Evolutionary conservation across 2,888 invertebrate genomes (phyloP).

Genomic region (Ochropleura leucogaster): DNA sequence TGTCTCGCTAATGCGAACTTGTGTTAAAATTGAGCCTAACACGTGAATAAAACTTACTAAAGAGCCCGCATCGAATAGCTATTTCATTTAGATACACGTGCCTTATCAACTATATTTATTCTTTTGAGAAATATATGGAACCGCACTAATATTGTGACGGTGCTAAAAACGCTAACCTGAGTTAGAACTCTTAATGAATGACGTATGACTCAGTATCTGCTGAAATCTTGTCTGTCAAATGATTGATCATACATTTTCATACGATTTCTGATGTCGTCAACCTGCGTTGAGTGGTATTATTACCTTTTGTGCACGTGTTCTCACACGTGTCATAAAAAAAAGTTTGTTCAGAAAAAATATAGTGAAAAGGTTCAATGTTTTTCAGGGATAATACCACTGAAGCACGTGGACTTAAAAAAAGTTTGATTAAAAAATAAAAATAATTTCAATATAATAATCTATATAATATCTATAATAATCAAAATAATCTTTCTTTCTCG

Average conservation of each 20-base stretch:
- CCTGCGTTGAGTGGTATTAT: neutral
- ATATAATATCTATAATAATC: no score
- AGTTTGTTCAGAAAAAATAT: neutral
- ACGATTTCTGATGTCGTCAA: neutral
- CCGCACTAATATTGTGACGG: neutral
- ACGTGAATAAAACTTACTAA: neutral
- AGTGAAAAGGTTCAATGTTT: neutral
- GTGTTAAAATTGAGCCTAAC: neutral
- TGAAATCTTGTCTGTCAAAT: conserved; percentile 7
- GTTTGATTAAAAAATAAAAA: neutral
- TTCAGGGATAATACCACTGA: neutral
- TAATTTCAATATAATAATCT: no score
- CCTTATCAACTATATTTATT: neutral
- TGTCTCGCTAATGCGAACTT: no score
- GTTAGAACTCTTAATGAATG: neutral
- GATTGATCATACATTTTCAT: conserved; percentile 6
- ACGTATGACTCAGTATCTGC: neutral
- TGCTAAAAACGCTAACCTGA: neutral
- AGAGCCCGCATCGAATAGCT: neutral
- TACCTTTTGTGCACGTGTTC: neutral
- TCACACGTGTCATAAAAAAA: neutral
- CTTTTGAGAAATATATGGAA: neutral
- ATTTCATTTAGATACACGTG: conserved; percentile 9
- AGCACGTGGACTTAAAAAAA: neutral
- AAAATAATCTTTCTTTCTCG: no score